Conservation (phyloP, 2,797 vertebrate genomes). For the Ispidina lecontei region DNA sequence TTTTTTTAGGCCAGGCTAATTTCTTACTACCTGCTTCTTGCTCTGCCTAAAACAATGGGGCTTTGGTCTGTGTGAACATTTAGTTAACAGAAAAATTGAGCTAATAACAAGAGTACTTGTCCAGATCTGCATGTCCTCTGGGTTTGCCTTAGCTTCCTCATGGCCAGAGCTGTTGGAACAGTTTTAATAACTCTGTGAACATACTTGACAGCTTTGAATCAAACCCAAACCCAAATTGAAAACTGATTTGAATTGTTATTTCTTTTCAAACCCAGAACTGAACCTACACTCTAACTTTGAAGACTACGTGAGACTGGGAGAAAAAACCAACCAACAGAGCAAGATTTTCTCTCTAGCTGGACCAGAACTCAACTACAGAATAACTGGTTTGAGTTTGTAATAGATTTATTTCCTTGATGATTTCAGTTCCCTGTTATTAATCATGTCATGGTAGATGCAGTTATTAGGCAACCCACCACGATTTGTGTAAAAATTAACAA, state of each 20-base stretch:
- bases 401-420: conserved; percentile 15
- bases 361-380: background rate
- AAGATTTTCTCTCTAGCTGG: conserved; percentile 41
- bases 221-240: conserved; percentile 67
- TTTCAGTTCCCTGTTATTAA: conserved; percentile 36
- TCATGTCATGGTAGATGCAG: background rate
- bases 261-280: conserved; percentile 48
- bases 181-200: conserved; percentile 57
- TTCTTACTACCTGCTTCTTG: conserved; percentile 27
- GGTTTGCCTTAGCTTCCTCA: conserved; percentile 55
- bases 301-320: background rate
- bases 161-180: conserved; percentile 62
- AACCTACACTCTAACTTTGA: conserved; percentile 47
- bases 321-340: background rate
- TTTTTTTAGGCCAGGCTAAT: background rate
- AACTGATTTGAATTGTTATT: conserved; percentile 60
- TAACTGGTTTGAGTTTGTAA: background rate
- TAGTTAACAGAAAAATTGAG: conserved; percentile 41
- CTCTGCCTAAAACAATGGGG: conserved; percentile 25
- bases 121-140: conserved; percentile 68
- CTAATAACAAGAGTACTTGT: conserved; percentile 50
- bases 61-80: conserved; percentile 29
- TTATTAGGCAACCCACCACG: conserved; percentile 15
- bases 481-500: conserved; percentile 38
- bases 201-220: conserved; percentile 58